These are phyloP conservation scores for Zaprionus tsacasi DNA, from an alignment of 1,140 invertebrate genomes.

Conservation along the genomic window DNA sequence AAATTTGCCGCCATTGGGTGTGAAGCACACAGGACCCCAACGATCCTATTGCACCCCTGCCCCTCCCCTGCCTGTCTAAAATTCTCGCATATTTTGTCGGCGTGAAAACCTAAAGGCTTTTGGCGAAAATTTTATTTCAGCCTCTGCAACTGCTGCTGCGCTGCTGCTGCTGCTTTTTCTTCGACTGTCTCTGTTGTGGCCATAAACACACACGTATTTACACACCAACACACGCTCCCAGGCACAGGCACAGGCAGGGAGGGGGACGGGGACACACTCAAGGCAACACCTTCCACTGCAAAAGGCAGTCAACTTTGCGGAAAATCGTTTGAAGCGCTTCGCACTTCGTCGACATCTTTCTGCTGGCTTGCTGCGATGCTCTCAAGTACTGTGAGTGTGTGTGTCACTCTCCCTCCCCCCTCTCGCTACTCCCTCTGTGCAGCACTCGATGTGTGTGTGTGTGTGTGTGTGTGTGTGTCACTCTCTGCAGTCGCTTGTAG, in stretches of 20 bases:
- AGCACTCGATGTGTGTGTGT: conserved; percentile 9
- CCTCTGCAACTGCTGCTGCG: conserved; percentile 33
- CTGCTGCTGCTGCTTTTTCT: conserved; percentile 9
- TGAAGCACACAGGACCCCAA: conserved; percentile 60
- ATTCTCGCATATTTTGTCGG: conserved; percentile 73
- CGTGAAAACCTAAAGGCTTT: conserved; percentile 79
- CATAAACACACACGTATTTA: conserved; percentile 60
- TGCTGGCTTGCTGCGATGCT: conserved; percentile 50
- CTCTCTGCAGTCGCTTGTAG: conserved; percentile 13
- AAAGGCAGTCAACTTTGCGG: conserved; percentile 80
- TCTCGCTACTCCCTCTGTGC: too few species aligned
- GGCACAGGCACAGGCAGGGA: conserved; percentile 26
- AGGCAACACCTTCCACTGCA: conserved; percentile 73
- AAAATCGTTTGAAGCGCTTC: conserved; percentile 82
- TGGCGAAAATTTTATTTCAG: conserved; percentile 73
- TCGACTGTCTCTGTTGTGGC: conserved; percentile 61
- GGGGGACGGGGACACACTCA: conserved; percentile 31
- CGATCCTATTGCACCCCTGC: conserved; percentile 19
- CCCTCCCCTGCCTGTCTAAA: conserved; percentile 37
- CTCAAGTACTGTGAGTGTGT: conserved; percentile 46
- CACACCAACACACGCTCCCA: conserved; percentile 37
- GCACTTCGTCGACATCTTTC: conserved; percentile 80
- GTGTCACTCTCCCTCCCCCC: not conserved
- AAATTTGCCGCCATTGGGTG: conserved; percentile 79
- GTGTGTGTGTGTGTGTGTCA: not conserved